phyloP scores from a whole-genome alignment of 2,113 vertebrate genomes.

The Rutilus rutilus region DNA sequence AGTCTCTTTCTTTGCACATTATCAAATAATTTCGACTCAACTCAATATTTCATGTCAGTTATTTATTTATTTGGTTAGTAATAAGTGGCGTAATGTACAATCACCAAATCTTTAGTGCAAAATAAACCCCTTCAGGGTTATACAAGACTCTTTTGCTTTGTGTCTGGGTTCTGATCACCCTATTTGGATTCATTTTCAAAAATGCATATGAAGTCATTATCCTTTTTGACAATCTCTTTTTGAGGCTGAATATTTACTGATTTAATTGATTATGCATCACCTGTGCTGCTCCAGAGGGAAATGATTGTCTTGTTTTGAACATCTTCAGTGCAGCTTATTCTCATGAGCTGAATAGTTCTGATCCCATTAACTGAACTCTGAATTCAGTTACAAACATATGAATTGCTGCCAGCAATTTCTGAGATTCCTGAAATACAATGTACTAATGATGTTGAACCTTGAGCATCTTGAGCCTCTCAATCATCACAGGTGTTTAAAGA shows the following conservation, averaged over 20 bases:
- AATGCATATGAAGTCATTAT: not conserved
- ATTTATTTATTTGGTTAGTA: slow-evolving; percentile 9
- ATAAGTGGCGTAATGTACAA: not conserved
- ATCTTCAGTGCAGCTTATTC: slow-evolving; percentile 15
- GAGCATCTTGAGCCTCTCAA: not conserved
- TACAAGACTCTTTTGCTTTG: not conserved
- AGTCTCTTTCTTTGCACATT: not conserved
- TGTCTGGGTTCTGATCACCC: not conserved
- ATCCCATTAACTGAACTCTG: not conserved
- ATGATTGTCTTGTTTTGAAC: slow-evolving; percentile 13
- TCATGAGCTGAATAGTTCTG: not conserved
- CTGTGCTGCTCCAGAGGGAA: not conserved
- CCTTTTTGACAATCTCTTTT: not conserved
- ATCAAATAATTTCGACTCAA: not conserved
- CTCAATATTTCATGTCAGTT: not conserved
- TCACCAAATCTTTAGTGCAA: not conserved
- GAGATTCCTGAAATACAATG: slow-evolving; percentile 5
- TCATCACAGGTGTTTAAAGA: slow-evolving; percentile 30
- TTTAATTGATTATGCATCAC: not conserved
- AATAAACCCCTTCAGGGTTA: not conserved
- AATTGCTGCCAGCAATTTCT: slow-evolving; percentile 18
- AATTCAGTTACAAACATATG: slow-evolving; percentile 3
- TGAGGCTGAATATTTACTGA: slow-evolving; percentile 2
- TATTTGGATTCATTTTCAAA: not conserved
- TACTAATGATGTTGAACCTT: slow-evolving; percentile 30